Base-by-base conservation (phyloP, 2,113 vertebrate genomes). In the Montifringilla adamsi region DNA sequence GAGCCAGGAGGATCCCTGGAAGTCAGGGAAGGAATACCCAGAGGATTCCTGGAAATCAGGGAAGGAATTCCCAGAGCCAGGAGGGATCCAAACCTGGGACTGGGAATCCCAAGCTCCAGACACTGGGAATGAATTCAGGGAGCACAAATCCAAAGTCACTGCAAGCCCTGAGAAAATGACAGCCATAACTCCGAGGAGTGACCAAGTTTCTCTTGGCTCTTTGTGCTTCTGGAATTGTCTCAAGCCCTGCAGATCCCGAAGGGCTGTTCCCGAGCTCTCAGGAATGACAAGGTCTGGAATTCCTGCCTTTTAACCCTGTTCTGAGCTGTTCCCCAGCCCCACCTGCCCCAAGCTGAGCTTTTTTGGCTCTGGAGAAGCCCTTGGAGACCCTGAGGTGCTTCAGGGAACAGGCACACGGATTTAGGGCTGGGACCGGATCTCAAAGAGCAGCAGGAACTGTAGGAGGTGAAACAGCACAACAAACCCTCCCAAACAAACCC, bases 141-240 rank as follows among this genome's bases (percentile, higher is more conserved):
- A 94, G 66, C 10, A 7, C 2, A 7, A 7, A 24, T 1, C 26
- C 1, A 67, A 88, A 84, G 55, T 44, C 77, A 20, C 13, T 0
- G 3, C 89, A 93, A 96, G 70, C 78, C 87, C 84, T 5, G 39
- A 33, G 89, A 79, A 91, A 83, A 89, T 76, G 50, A 90, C 95
- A 95, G 87, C 93, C 93, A 85, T 70, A 95, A 50, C 77, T 85
- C 63, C 0, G 21, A 73, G 93, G 62, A 53, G 50, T 12, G 91
- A 91, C 94, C 84, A 78, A 94, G 87, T 89, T 95, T 95, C 94
- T 91, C 62, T 89, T 89, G 94, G 93, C 87, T 87, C 63, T 33
- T 55, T 0, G 2, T 17, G 9, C 46, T 66, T 53, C 77, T 91
- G 89, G 77, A 89, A 75, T 79, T 69, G 58, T 52, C 74, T 62